Base-by-base conservation (phyloP, 2,797 vertebrate species). In the Argyrosomus regius region DNA sequence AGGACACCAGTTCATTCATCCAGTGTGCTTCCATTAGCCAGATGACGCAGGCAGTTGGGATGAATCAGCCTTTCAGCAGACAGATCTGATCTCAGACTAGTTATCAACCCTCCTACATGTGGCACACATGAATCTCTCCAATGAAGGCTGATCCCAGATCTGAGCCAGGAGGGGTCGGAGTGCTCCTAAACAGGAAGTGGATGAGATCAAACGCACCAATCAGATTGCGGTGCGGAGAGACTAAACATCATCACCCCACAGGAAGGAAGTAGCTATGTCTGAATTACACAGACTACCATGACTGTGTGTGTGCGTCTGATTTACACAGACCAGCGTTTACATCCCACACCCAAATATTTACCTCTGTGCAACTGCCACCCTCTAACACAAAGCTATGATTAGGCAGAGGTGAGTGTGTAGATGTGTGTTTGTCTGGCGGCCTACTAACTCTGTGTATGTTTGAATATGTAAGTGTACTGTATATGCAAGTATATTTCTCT, bases 201-300 rank as follows among this genome's bases (percentile, higher is more conserved):
- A 91, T 31, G 78, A 89, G 89, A 94, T 94, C 91, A 94, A 92
- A 94, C 65, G 76, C 85, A 89, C 93, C 89, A 93, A 92, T 95
- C 90, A 90, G 91, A 89, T 91, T 92, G 91, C 13, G 88, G 91
- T 85, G 79, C 70, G 63, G 69, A 43, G 91, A 96, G 96, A 96
- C 95, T 96, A 96, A 96, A 96, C 95, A 96, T 94, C 93, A 93
- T 95, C 93, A 91, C 91, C 92, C 89, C 90, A 91, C 93, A 96
- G 95, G 95, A 96, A 96, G 95, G 94, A 95, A 95, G 91, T 90
- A 92, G 87, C 91, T 90, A 82, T 81, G 87, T 85, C 91, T 93
- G 92, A 95, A 95, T 96, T 94, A 92, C 90, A 90, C 87, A 83
- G 78, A 67, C 80, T 52, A 43, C 59, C 45, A 3, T 84, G 72